Evolutionary conservation across 2,797 vertebrate genomes (phyloP).

Genomic region (Ceyx erithaca): DNA sequence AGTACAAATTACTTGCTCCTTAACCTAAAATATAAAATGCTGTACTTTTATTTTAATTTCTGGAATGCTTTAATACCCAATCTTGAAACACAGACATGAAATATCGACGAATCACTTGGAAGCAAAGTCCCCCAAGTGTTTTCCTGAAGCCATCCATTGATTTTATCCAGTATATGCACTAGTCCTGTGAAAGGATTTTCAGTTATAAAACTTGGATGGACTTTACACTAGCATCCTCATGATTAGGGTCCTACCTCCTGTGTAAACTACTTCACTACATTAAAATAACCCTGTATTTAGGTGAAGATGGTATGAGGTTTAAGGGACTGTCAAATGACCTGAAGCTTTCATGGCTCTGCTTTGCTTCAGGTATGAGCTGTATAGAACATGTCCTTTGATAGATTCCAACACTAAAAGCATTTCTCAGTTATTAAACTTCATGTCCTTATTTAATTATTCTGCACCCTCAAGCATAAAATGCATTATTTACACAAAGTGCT

Average conservation of each 20-base stretch:
- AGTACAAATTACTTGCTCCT: background rate
- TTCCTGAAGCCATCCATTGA: background rate
- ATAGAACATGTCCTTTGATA: background rate
- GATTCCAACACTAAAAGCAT: background rate
- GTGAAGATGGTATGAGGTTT: background rate
- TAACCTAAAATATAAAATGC: background rate
- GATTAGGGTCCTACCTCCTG: background rate
- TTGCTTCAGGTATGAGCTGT: background rate
- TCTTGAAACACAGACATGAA: background rate
- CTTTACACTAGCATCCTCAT: background rate
- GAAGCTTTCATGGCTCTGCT: background rate
- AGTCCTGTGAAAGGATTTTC: background rate
- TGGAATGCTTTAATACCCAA: background rate
- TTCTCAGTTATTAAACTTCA: conserved; percentile 14
- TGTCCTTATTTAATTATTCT: conserved; percentile 39
- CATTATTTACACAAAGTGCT: background rate
- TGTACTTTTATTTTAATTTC: background rate
- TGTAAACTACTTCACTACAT: background rate
- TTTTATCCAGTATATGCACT: background rate
- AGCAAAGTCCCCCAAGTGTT: background rate
- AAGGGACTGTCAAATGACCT: background rate
- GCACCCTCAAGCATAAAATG: conserved; percentile 32
- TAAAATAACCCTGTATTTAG: background rate
- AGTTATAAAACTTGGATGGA: background rate
- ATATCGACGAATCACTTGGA: background rate